phyloP scores from a whole-genome alignment of 2,113 vertebrate species.

The Labeo rohita region DNA sequence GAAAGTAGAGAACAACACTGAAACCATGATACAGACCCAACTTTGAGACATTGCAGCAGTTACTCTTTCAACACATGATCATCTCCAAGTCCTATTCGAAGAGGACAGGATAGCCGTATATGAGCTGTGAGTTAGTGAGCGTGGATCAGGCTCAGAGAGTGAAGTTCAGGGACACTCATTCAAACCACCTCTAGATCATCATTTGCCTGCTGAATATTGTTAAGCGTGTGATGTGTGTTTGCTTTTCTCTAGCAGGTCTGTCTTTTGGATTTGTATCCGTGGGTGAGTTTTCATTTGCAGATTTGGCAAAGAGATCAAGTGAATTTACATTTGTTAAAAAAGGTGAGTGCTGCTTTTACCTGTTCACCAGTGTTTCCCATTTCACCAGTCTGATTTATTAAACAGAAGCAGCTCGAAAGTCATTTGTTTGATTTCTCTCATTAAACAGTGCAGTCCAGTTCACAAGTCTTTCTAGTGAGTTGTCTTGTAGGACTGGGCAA shows the following conservation, averaged over 20 bases:
- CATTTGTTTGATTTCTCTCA: not conserved
- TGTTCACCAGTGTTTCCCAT: not conserved
- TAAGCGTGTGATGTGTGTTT: not conserved
- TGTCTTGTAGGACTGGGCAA: too few species aligned
- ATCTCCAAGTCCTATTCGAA: too few species aligned
- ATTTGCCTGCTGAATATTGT: not conserved
- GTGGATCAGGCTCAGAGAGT: too few species aligned
- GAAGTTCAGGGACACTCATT: too few species aligned
- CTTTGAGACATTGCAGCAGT: too few species aligned
- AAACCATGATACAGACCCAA: too few species aligned
- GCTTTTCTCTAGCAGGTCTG: slow-evolving; percentile 55
- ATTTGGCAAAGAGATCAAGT: slow-evolving; percentile 84
- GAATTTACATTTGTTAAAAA: slow-evolving; percentile 87
- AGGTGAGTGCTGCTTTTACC: slow-evolving; percentile 74
- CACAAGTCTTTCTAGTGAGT: not conserved
- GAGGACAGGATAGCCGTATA: too few species aligned
- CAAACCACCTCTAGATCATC: too few species aligned
- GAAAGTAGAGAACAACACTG: too few species aligned
- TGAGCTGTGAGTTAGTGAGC: too few species aligned
- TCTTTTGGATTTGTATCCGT: slow-evolving; percentile 76
- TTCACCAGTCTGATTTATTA: not conserved
- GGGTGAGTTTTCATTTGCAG: slow-evolving; percentile 86
- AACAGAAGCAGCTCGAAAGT: not conserved
- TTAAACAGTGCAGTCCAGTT: not conserved
- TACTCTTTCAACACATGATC: too few species aligned